These are phyloP conservation scores for Orycteropus afer DNA, from an alignment of 2,113 vertebrate species.

Conservation along the genomic window DNA sequence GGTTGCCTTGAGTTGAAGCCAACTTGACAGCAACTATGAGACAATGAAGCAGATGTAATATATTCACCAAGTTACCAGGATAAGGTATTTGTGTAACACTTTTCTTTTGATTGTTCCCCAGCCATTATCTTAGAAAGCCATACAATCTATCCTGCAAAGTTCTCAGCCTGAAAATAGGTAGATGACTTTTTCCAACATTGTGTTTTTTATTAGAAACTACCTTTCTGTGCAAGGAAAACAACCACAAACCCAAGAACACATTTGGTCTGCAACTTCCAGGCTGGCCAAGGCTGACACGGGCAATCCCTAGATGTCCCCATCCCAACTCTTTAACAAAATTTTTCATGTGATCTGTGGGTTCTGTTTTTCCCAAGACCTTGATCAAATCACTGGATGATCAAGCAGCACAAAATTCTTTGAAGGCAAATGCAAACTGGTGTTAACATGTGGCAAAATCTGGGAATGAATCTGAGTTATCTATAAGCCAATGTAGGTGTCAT, in stretches of 20 bases:
- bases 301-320: accelerated
- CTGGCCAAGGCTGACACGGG: neutral
- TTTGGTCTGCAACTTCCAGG: neutral
- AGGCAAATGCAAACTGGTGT: neutral
- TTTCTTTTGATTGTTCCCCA: neutral
- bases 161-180: neutral
- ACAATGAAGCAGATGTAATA: neutral
- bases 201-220: neutral
- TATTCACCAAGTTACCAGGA: neutral
- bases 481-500: neutral
- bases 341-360: neutral
- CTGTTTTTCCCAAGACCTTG: neutral
- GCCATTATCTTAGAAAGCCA: neutral
- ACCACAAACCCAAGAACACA: neutral
- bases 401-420: neutral
- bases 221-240: neutral
- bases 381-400: neutral
- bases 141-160: neutral
- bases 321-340: neutral
- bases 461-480: neutral
- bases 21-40: neutral
- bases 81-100: neutral
- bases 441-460: neutral
- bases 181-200: neutral
- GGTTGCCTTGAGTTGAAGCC: neutral